Evolutionary conservation across 1,140 invertebrate genomes (phyloP).

Genomic region (Orchesella cincta): DNA sequence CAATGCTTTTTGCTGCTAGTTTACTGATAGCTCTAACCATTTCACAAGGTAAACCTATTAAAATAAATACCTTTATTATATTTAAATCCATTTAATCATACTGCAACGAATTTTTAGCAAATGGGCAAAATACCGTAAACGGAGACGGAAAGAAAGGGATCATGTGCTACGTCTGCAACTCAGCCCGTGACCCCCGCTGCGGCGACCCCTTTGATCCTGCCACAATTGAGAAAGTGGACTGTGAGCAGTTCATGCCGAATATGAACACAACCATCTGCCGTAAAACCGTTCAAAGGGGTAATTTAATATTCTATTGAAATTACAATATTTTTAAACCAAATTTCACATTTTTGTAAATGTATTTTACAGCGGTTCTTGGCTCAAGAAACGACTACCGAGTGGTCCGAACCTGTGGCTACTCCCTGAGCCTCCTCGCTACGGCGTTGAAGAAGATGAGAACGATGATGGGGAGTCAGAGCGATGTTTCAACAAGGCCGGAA

Average conservation of each 20-base stretch:
- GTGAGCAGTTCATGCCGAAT: constrained; percentile 69
- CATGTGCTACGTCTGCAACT: constrained; percentile 49
- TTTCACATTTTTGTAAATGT: constrained; percentile 6
- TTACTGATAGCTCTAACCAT: neutral
- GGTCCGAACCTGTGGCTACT: constrained; percentile 34
- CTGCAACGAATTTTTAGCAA: neutral
- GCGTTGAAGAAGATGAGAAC: constrained; percentile 28
- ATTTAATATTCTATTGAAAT: neutral
- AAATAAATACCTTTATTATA: neutral
- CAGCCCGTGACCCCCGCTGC: constrained; percentile 41
- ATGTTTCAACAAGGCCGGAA: constrained; percentile 63
- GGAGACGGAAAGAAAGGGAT: constrained; percentile 30
- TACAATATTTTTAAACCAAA: neutral
- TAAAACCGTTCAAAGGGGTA: constrained; percentile 74
- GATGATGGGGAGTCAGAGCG: constrained; percentile 16
- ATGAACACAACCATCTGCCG: constrained; percentile 70
- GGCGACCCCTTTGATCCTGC: constrained; percentile 80
- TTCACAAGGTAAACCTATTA: constrained; percentile 6
- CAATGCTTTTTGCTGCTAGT: neutral
- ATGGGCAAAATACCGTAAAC: neutral
- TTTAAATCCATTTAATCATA: neutral
- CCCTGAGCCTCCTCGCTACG: neutral
- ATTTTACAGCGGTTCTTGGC: constrained; percentile 30
- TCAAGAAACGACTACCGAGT: constrained; percentile 27
- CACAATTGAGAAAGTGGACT: constrained; percentile 78